Evolutionary conservation across 1,140 invertebrate species (phyloP).

Genomic region (Hesperophylax magnus): DNA sequence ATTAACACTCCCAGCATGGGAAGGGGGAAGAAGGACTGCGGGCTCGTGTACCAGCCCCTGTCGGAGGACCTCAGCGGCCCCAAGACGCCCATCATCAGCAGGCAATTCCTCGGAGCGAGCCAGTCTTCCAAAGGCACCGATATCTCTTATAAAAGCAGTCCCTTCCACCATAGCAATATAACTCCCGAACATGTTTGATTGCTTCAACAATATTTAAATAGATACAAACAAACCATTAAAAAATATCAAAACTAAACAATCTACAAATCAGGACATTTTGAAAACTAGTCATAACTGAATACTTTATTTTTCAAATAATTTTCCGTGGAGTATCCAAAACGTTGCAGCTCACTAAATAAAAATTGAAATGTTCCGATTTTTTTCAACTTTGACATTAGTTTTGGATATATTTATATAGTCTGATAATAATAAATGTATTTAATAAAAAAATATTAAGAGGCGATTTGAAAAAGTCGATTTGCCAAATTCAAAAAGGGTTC

Average conservation of each 20-base stretch:
- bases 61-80: conserved; percentile 72
- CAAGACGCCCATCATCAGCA: conserved; percentile 72
- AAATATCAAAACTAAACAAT: not conserved
- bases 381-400: too few relatives aligned
- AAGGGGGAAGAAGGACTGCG: conserved; percentile 69
- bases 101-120: conserved; percentile 61
- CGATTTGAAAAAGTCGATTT: too few relatives aligned
- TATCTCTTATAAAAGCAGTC: conserved; percentile 74
- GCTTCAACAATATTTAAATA: not conserved
- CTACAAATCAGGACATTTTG: not conserved
- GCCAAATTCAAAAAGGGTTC: too few relatives aligned
- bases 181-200: conserved; percentile 74
- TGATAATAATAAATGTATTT: too few relatives aligned
- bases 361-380: too few relatives aligned
- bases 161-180: conserved; percentile 76
- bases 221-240: not conserved
- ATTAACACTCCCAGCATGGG: conserved; percentile 45
- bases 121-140: conserved; percentile 71
- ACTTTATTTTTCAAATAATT: too few relatives aligned
- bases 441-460: too few relatives aligned
- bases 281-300: conserved; percentile 8
- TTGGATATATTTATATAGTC: too few relatives aligned
- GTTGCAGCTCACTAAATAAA: too few relatives aligned
- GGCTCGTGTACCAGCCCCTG: conserved; percentile 73
- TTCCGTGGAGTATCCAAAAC: too few relatives aligned